Evolutionary conservation across 2,113 vertebrate species (phyloP).

Genomic region (Lophura nycthemera): DNA sequence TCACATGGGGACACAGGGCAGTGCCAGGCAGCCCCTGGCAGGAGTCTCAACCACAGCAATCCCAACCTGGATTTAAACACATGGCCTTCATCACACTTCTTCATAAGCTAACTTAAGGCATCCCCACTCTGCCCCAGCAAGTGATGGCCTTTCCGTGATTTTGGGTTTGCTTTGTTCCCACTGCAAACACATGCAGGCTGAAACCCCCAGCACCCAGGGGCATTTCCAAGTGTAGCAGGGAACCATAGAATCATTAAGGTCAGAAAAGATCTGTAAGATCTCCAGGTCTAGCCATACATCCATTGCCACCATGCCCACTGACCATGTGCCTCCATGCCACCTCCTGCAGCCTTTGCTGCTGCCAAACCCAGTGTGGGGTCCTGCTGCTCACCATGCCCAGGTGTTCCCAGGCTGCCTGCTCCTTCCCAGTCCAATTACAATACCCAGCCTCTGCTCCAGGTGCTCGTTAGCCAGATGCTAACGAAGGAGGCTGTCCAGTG

Average conservation of each 20-base stretch:
- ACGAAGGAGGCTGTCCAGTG: background rate
- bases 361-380: background rate
- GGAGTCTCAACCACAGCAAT: too few relatives aligned
- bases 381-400: background rate
- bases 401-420: background rate
- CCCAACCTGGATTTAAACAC: too few relatives aligned
- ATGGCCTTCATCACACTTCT: background rate
- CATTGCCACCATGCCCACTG: too few relatives aligned
- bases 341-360: background rate
- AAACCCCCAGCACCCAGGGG: background rate
- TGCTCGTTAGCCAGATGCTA: background rate
- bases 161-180: background rate
- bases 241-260: too few relatives aligned
- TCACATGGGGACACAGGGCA: too few relatives aligned
- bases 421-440: background rate
- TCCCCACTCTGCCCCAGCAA: background rate
- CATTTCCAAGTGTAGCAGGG: background rate
- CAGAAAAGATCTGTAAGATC: too few relatives aligned
- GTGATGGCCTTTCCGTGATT: background rate
- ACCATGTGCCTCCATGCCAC: background rate
- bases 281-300: too few relatives aligned
- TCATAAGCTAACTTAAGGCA: background rate
- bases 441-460: constrained; percentile 18
- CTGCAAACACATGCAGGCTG: background rate
- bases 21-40: too few relatives aligned